Percentiles rank a stretch among this genome's conserved stretches.
Evolutionary conservation across 2,113 vertebrate genomes (phyloP).

Genomic region (Leptobrachium ailaonicum): DNA sequence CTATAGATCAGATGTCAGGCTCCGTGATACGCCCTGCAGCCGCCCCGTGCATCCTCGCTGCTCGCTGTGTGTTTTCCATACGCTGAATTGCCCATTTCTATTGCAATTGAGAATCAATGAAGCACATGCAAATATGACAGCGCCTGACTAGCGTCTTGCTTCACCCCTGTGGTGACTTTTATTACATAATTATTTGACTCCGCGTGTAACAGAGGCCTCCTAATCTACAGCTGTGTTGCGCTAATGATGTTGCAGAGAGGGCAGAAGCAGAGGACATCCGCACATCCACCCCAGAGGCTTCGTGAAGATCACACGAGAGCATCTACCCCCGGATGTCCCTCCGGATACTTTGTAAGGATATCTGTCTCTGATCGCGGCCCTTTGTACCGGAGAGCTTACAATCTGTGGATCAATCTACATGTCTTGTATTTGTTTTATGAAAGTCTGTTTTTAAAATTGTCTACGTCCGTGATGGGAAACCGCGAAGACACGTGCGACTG

Average conservation of each 20-base stretch:
- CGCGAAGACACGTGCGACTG: too few relatives aligned
- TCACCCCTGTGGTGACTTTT: constrained; percentile 85
- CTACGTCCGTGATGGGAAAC: too few relatives aligned
- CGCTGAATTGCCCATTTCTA: not conserved
- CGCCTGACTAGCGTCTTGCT: constrained; percentile 58
- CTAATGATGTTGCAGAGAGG: constrained; percentile 65
- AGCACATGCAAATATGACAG: constrained; percentile 65
- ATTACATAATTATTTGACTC: constrained; percentile 95
- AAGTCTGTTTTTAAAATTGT: too few relatives aligned
- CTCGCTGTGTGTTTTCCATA: not conserved
- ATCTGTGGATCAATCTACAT: too few relatives aligned
- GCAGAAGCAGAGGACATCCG: constrained; percentile 50
- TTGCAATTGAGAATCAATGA: not conserved
- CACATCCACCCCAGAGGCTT: constrained; percentile 57
- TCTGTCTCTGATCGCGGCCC: too few relatives aligned
- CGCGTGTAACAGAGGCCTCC: constrained; percentile 77
- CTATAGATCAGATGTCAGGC: too few relatives aligned
- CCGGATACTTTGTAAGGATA: not conserved
- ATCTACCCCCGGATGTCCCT: constrained; percentile 56
- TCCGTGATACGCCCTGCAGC: too few relatives aligned
- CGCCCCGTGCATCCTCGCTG: too few relatives aligned
- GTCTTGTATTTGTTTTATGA: too few relatives aligned
- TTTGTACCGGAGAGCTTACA: not conserved
- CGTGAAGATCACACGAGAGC: constrained; percentile 53
- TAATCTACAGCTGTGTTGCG: constrained; percentile 68